These are phyloP conservation scores for Metallyticus violacea DNA, from an alignment of 2,888 invertebrate species.

Conservation along the genomic window DNA sequence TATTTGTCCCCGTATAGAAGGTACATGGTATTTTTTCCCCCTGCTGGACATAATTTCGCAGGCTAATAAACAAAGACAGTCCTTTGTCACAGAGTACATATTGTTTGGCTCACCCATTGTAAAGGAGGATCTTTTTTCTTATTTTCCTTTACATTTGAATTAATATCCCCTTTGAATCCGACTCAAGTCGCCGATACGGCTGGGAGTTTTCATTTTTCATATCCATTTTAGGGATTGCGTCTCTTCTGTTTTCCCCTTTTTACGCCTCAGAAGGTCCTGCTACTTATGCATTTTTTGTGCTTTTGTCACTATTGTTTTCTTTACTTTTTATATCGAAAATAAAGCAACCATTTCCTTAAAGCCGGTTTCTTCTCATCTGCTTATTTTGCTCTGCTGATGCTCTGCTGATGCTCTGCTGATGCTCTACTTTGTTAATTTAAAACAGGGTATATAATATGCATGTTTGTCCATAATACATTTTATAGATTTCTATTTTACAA, in stretches of 20 bases:
- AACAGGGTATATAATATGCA: no score
- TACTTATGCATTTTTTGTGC: neutral
- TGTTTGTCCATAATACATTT: no score
- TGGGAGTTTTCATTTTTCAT: neutral
- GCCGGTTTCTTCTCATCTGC: neutral
- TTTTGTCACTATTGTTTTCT: constrained; percentile 6
- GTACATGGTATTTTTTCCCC: neutral
- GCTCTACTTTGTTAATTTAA: no score
- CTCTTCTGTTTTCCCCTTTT: neutral
- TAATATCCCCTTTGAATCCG: neutral
- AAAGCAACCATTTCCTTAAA: neutral
- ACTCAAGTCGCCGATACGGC: neutral
- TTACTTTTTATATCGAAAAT: neutral
- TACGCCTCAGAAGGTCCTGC: neutral
- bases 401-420: neutral
- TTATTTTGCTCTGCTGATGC: neutral
- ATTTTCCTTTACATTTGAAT: neutral
- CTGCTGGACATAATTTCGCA: neutral
- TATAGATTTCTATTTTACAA: no score
- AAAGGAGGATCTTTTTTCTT: neutral
- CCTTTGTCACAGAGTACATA: neutral
- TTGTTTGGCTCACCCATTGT: neutral
- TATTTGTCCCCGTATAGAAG: neutral
- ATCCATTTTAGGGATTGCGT: neutral
- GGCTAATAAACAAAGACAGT: neutral